Evolutionary conservation across 2,113 vertebrate genomes (phyloP), one percentile per base, ranked within the genome.

Genomic region (Lepidothrix coronata): DNA sequence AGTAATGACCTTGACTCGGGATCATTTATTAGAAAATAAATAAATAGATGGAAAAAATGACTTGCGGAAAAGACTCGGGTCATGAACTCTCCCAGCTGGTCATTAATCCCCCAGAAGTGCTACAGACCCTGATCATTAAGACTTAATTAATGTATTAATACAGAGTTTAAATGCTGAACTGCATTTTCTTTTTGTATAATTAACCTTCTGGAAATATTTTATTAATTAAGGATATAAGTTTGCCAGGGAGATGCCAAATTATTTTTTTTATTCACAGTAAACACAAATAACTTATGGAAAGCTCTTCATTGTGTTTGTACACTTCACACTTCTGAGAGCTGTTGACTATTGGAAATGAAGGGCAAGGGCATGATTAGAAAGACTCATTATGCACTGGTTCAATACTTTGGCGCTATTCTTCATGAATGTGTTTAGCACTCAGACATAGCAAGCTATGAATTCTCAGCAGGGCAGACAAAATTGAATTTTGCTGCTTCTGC

Each of bases 251-350:
- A 80, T 59, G n/a, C 9, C 6, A 41, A 13, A 28, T 54, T 71
- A 58, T 65, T 88, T 86, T 41, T 86, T 94, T 88, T 54, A 76
- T 91, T 91, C 49, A 71, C 30, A 85, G 59, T 71, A 89, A 71
- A 88, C n/a, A 77, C 37, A 89, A 95, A 89, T 90, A 96, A 85
- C 87, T 95, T 83, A 92, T 70, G 33, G 48, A 83, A 94, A 97
- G 27, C 55, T 74, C 46, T 41, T 95, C 27, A 57, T 37, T 37
- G 37, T 89, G 43, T 94, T 93, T 90, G 89, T 87, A 79, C 57
- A 89, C 52, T 71, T 92, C 74, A 81, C 33, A 86, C 39, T 77
- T 84, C 44, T 81, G 88, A 93, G 76, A 77, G 61, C 68, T 93
- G 74, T 88, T 82, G 70, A 92, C 61, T 91, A 20, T 52, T 86